Base-by-base conservation (phyloP, 2,797 vertebrate genomes). In the Paguma larvata region DNA sequence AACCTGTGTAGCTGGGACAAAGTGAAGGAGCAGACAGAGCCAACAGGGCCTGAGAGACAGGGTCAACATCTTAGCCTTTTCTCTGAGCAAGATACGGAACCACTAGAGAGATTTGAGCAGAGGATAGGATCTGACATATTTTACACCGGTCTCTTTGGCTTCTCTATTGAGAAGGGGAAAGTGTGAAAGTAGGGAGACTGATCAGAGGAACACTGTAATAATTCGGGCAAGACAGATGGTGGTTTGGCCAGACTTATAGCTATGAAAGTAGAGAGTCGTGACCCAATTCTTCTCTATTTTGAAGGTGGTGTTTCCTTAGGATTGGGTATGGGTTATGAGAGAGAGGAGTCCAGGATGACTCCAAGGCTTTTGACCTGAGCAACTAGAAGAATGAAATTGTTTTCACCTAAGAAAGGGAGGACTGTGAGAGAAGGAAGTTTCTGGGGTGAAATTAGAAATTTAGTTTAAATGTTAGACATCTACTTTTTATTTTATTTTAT, bases 371-470 rank as follows among this genome's bases (percentile, higher is more conserved):
- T 23, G 53, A 38, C 21, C 27, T 75, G 41, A 92, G 16, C n/a
- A 84, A 30, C 51, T 67, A 41, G 34, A 85, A 75, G 53, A 80
- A 16, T 63, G n/a, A 4, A 73, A 67, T 62, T 72, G n/a, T n/a
- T 32, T 44, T 87, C 85, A 62, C 38, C n/a, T 95, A 65, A 89
- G 51, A 67, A 91, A 89, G n/a, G 56, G 44, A 73, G 72, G 56
- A 72, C 6, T 53, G 13, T 30, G 30, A 8, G 41, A 91, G 65
- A 85, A 88, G 23, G 75, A 96, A 2, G 0, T 80, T 93, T 80
- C 62, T 32, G 14, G 75, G 46, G 75, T n/a, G 25, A 86, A 75
- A 67, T 53, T 12, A 56, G 25, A 13, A 79, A 16, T 79, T 91
- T 67, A 6, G 2, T 38, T 68, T 90, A 75, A 18, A 56, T 9